These are phyloP conservation scores for Bicyclus anynana DNA, from an alignment of 1,140 invertebrate species.

Conservation along the genomic window DNA sequence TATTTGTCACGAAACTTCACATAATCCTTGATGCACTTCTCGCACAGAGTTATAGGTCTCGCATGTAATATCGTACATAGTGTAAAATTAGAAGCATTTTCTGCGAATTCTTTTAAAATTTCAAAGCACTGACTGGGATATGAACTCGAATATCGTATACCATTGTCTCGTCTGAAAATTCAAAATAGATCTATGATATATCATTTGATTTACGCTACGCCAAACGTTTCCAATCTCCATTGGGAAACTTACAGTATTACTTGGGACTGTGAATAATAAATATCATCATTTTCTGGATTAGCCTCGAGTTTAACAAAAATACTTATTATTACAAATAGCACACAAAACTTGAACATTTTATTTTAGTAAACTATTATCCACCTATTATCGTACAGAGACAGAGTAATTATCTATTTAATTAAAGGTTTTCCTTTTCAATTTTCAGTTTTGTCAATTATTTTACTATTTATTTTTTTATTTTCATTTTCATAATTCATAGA, in stretches of 20 bases:
- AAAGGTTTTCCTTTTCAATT: no score
- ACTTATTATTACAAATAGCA: background rate
- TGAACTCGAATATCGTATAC: slow-evolving; percentile 21
- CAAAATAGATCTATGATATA: background rate
- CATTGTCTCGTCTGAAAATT: slow-evolving; percentile 34
- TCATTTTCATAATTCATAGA: no score
- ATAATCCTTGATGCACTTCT: slow-evolving; percentile 75
- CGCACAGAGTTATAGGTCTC: slow-evolving; percentile 76
- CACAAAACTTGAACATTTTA: background rate
- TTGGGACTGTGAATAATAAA: background rate
- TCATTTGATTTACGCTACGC: no score
- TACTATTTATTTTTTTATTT: no score
- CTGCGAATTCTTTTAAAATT: slow-evolving; percentile 64
- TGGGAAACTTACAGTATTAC: no score
- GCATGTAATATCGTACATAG: slow-evolving; percentile 76
- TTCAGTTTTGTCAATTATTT: no score
- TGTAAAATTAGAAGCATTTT: slow-evolving; percentile 72
- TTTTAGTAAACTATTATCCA: background rate
- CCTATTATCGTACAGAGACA: background rate
- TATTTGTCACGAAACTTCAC: slow-evolving; percentile 69
- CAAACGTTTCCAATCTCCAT: no score
- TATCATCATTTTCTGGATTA: background rate
- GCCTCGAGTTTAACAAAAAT: background rate
- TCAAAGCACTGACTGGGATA: slow-evolving; percentile 43
- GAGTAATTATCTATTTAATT: background rate